Percentiles rank a stretch among this genome's conserved stretches.
Conservation (phyloP, 1,140 invertebrate species). For the Dreissena rostriformis region DNA sequence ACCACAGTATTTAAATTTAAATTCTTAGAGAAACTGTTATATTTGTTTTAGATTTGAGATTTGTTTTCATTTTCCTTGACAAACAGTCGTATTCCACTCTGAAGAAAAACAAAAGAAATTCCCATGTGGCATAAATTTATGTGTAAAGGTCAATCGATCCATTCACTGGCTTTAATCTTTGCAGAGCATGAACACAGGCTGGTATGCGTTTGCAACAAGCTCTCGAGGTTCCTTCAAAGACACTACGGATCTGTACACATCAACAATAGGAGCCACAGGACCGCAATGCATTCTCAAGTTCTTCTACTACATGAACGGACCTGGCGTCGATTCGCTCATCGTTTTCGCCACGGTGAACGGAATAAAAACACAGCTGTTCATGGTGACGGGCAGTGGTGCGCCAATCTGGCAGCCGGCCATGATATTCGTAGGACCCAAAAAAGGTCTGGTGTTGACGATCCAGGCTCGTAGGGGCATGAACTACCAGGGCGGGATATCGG, state of each 20-base stretch:
- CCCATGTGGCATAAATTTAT: too few relatives aligned
- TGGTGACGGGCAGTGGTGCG: constrained; percentile 58
- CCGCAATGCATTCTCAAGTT: constrained; percentile 69
- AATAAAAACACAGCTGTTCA: constrained; percentile 55
- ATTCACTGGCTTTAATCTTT: constrained; percentile 6
- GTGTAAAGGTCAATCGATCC: too few relatives aligned
- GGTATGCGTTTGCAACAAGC: constrained; percentile 68
- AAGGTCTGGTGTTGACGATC: constrained; percentile 58
- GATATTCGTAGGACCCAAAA: constrained; percentile 66
- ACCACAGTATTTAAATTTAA: too few relatives aligned
- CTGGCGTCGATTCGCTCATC: constrained; percentile 64
- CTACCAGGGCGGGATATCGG: constrained; percentile 66
- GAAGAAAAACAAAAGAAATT: too few relatives aligned
- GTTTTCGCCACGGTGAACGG: constrained; percentile 58
- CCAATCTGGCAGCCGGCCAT: constrained; percentile 61
- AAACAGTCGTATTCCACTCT: too few relatives aligned
- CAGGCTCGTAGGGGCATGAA: constrained; percentile 61
- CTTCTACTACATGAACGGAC: constrained; percentile 72
- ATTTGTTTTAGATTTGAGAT: too few relatives aligned
- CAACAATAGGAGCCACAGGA: constrained; percentile 68
- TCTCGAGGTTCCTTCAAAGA: constrained; percentile 61
- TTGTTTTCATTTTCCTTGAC: too few relatives aligned
- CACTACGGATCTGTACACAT: constrained; percentile 62
- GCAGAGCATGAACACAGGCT: constrained; percentile 47
- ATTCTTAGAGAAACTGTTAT: too few relatives aligned